A percentile compares a stretch with the other conserved stretches of the same genome.
phyloP scores from a whole-genome alignment of 2,113 vertebrate genomes.

The Notechis scutatus region DNA sequence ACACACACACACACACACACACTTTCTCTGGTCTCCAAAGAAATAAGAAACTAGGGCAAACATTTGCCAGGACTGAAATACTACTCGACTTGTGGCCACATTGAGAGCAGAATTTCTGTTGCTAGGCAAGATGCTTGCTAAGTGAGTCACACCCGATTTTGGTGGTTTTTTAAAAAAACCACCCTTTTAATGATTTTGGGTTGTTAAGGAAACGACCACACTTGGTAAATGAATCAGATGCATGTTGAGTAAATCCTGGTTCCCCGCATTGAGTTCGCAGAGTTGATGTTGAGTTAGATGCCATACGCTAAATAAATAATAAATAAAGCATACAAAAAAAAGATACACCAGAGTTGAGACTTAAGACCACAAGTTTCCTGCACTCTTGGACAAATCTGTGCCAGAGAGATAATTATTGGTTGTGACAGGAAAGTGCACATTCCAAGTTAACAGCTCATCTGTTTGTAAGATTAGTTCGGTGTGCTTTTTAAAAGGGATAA shows the following conservation, averaged over 20 bases:
- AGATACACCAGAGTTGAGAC: not conserved
- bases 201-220: too few relatives aligned
- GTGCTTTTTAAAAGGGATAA: not conserved
- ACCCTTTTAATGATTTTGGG: too few relatives aligned
- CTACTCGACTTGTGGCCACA: not conserved
- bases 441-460: slow-evolving; percentile 33
- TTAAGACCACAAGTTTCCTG: not conserved
- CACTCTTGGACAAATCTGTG: not conserved
- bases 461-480: slow-evolving; percentile 3
- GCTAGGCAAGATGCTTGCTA: too few relatives aligned
- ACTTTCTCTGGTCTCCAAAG: not conserved
- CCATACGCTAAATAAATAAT: not conserved
- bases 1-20: too few relatives aligned
- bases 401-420: not conserved
- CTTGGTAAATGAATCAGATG: too few relatives aligned
- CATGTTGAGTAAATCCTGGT: too few relatives aligned
- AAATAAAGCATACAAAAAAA: not conserved
- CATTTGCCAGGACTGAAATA: slow-evolving; percentile 5
- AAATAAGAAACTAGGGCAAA: slow-evolving; percentile 2
- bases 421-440: not conserved
- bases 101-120: too few relatives aligned
- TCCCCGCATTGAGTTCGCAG: too few relatives aligned
- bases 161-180: too few relatives aligned
- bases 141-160: too few relatives aligned
- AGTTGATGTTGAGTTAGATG: not conserved